These are phyloP conservation scores for Rhagologus leucostigma DNA, from an alignment of 2,113 vertebrate genomes.

Conservation along the genomic window DNA sequence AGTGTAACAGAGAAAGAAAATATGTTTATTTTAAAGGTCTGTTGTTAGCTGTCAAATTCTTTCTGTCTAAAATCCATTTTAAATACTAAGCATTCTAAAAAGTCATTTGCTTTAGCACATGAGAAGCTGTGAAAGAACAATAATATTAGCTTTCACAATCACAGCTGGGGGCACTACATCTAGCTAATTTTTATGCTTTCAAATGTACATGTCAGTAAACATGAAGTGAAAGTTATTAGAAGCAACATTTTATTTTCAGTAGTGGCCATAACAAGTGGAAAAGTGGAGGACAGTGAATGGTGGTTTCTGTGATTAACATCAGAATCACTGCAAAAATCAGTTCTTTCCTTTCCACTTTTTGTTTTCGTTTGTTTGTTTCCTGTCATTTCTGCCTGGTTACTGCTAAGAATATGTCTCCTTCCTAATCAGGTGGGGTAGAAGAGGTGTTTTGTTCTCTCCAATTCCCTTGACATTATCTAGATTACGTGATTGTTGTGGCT, in stretches of 20 bases:
- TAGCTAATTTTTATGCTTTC: not conserved
- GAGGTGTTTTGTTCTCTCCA: not conserved
- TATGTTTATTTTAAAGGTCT: not conserved
- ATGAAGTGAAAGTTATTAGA: not conserved
- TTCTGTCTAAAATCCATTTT: not conserved
- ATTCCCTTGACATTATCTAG: not conserved
- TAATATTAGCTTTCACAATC: not conserved
- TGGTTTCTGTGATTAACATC: not conserved
- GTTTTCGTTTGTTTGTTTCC: not conserved
- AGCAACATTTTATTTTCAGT: not conserved
- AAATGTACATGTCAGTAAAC: not conserved
- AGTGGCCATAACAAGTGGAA: not conserved
- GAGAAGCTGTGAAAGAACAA: not conserved
- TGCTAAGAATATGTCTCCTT: not conserved
- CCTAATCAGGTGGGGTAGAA: not conserved
- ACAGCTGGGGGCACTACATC: not conserved
- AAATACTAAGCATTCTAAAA: not conserved
- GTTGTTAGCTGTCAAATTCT: not conserved
- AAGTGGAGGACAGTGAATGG: not conserved
- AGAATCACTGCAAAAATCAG: not conserved
- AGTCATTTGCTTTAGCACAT: not conserved
- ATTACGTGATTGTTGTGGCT: not conserved
- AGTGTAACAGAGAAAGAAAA: not conserved
- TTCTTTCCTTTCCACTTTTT: not conserved
- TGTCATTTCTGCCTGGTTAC: not conserved